phyloP scores from a whole-genome alignment of 2,888 invertebrate species.

The Deilephila porcellus region DNA sequence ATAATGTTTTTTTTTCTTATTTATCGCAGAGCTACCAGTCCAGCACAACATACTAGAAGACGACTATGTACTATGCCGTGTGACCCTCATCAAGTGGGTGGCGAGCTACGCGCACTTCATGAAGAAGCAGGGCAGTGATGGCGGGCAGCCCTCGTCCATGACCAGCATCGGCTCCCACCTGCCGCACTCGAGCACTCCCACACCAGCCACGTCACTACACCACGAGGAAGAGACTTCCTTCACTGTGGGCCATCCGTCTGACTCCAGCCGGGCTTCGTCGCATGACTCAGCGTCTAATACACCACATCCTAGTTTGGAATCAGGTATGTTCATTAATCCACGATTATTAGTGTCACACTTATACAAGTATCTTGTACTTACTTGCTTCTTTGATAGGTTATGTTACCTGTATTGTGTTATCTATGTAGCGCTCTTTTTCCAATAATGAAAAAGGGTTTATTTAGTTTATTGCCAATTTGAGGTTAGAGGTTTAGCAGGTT shows the following conservation, averaged over 20 bases:
- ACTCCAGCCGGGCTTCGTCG: constrained; percentile 80
- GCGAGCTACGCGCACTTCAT: constrained; percentile 92
- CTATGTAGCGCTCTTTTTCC: too few relatives aligned
- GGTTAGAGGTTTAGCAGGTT: too few relatives aligned
- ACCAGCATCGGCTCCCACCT: constrained; percentile 75
- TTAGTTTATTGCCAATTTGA: too few relatives aligned
- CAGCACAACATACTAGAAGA: constrained; percentile 89
- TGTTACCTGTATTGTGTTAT: too few relatives aligned
- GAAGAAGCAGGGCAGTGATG: constrained; percentile 84
- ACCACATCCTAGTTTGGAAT: constrained; percentile 86
- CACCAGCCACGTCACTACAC: constrained; percentile 70
- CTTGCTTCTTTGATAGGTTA: too few relatives aligned
- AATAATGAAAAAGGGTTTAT: too few relatives aligned
- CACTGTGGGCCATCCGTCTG: constrained; percentile 77
- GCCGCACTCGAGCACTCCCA: constrained; percentile 71
- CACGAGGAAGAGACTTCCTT: constrained; percentile 81
- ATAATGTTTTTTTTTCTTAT: background rate
- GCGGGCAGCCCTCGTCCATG: constrained; percentile 78
- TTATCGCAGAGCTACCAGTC: constrained; percentile 87
- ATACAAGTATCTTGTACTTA: too few relatives aligned
- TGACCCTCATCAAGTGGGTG: constrained; percentile 95
- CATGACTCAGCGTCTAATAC: constrained; percentile 82
- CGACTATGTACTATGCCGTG: constrained; percentile 89
- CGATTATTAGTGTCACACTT: too few relatives aligned
- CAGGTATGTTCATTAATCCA: constrained; percentile 68